Evolutionary conservation across 2,113 vertebrate genomes (phyloP).

Genomic region (Colistium nudipinnis): DNA sequence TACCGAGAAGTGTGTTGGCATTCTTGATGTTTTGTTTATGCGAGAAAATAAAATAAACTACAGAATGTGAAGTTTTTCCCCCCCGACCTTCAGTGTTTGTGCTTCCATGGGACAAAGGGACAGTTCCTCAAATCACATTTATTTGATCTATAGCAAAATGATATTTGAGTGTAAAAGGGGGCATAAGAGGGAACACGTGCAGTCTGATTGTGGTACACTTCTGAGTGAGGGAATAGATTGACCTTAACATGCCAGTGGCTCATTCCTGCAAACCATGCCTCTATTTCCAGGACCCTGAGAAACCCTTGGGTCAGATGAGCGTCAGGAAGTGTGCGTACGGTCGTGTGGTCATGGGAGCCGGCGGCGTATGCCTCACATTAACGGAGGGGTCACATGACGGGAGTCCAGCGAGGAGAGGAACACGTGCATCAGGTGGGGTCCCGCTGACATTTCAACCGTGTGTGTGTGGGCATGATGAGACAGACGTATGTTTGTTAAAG

Average conservation of each 20-base stretch:
- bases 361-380: conserved; percentile 69
- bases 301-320: conserved; percentile 40
- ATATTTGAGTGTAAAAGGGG: background rate
- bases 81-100: background rate
- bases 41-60: conserved; percentile 8
- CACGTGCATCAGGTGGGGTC: background rate
- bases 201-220: background rate
- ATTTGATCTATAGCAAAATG: background rate
- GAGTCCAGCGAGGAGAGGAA: conserved; percentile 6
- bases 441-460: conserved; percentile 12
- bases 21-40: conserved; percentile 5
- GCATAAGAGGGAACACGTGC: background rate
- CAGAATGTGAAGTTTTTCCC: conserved; percentile 15
- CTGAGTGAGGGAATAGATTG: conserved; percentile 9
- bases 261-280: conserved; percentile 49
- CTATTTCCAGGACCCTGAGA: conserved; percentile 52
- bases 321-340: conserved; percentile 18
- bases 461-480: background rate
- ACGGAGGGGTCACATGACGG: conserved; percentile 64
- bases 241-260: conserved; percentile 12
- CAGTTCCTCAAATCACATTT: too few relatives aligned
- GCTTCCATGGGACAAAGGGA: too few relatives aligned
- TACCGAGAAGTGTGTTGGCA: background rate
- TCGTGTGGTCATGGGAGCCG: conserved; percentile 70
- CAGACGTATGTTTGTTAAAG: conserved; percentile 10